These are phyloP conservation scores for Brachypterus glaber DNA, from an alignment of 2,888 invertebrate species.

Conservation along the genomic window DNA sequence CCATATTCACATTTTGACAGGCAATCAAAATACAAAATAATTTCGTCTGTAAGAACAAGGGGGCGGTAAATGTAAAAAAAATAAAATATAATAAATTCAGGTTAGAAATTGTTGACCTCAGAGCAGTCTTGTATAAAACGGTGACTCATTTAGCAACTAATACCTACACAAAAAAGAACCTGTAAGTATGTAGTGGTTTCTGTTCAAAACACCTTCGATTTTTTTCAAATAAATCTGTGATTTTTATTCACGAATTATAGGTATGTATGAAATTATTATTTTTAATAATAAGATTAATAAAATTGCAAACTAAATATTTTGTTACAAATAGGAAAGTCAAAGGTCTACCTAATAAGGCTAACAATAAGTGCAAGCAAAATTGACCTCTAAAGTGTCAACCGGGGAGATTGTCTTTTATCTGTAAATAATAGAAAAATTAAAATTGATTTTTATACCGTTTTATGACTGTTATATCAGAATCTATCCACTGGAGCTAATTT, in stretches of 20 bases:
- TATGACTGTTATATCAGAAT: no score
- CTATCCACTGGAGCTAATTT: constrained; percentile 22
- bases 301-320: constrained; percentile 13
- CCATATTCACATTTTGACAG: no score
- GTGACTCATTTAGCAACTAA: constrained; percentile 29
- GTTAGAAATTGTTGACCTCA: constrained; percentile 35
- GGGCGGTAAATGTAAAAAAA: no score
- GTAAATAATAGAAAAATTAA: no score
- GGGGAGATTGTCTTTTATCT: no score
- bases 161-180: constrained; percentile 26
- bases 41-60: no score
- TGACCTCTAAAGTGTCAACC: constrained; percentile 31
- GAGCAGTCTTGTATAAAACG: constrained; percentile 26
- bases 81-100: constrained; percentile 15
- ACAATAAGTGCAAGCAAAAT: constrained; percentile 32
- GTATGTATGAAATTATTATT: no score
- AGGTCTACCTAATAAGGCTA: constrained; percentile 37
- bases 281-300: no score
- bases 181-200: constrained; percentile 15
- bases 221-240: constrained; percentile 14
- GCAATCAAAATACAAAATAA: no score
- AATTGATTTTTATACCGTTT: no score
- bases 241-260: no score
- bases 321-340: constrained; percentile 28
- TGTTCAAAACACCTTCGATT: constrained; percentile 17